Evolutionary conservation across 2,888 invertebrate genomes (phyloP).

Genomic region (Meta bourneti): DNA sequence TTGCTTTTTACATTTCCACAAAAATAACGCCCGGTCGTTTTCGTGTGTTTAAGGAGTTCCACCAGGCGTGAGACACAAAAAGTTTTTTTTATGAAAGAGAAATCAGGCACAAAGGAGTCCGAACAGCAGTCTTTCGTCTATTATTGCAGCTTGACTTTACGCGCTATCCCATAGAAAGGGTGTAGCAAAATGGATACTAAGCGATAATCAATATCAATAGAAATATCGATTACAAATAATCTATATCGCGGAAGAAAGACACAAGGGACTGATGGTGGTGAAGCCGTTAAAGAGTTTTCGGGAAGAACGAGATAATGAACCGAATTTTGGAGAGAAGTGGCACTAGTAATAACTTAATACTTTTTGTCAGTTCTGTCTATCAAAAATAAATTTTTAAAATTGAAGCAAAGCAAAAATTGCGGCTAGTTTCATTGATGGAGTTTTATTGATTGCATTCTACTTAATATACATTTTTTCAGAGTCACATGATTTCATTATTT

Average conservation of each 20-base stretch:
- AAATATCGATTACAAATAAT: constrained; percentile 71
- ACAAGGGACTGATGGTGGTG: constrained; percentile 19
- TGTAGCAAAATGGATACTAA: constrained; percentile 58
- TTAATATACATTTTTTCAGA: too few species aligned
- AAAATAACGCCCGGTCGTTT: not conserved
- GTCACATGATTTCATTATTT: too few species aligned
- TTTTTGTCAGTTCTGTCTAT: not conserved
- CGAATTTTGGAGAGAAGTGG: constrained; percentile 39
- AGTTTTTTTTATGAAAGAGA: constrained; percentile 6
- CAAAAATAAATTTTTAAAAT: too few species aligned
- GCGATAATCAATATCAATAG: constrained; percentile 74
- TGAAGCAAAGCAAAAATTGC: too few species aligned
- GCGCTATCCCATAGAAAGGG: constrained; percentile 22
- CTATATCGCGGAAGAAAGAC: constrained; percentile 45
- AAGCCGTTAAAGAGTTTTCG: constrained; percentile 49
- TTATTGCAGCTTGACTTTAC: constrained; percentile 64
- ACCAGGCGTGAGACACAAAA: not conserved
- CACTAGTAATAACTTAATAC: not conserved
- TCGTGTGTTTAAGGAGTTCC: constrained; percentile 3
- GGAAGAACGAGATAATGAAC: constrained; percentile 54
- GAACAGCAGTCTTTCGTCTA: constrained; percentile 47
- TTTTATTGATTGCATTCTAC: too few species aligned
- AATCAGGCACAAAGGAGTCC: constrained; percentile 34
- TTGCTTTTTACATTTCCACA: not conserved
- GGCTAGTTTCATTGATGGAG: too few species aligned